Evolutionary conservation across 2,888 invertebrate genomes (phyloP), one percentile per base, ranked within the genome.

Genomic region (Machimus rusticus): DNA sequence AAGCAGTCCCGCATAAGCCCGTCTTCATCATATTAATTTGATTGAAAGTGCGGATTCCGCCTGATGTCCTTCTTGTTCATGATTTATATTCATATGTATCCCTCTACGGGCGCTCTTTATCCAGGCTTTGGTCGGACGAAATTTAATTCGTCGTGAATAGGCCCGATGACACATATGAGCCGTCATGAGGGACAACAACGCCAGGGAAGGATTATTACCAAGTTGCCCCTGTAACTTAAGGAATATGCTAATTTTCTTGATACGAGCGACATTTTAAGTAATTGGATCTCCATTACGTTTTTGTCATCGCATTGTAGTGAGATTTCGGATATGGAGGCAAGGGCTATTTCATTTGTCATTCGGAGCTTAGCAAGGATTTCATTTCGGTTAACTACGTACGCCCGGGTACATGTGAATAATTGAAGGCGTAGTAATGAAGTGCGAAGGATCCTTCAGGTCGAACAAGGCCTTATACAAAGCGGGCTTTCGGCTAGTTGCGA

Each of bases 231-330:
- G 74, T 74, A 82, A 86, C 87, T 88, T 85, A 90, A 90, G 90
- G 91, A 91, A 91, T 92, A 92, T 92, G 92, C 91, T 92, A 92
- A 92, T 92, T 91, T 34, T 90, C 89, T 90, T 90, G 91, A 90
- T 90, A 90, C 90, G 91, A 90, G 90, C 90, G 91, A 91, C 91
- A 91, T 91, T 92, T 92, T 92, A 92, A 92, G 92, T 92, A 92
- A 92, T 92, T 92, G 92, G 91, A 92, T 92, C 91, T 92, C 91
- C 90, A 92, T 92, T 92, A 91, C 90, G 90, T 90, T 91, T 92
- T 89, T 89, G 89, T 89, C 87, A 88, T 87, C 89, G 88, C 74
- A 74, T 85, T 85, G 86, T 86, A 77, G 51, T 86, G 77, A 86
- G 77, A 86, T 86, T 77, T 86, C 19, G 39, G 46, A 74, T 85